phyloP scores from a whole-genome alignment of 1,140 invertebrate species.

The Parasteatoda tepidariorum region DNA sequence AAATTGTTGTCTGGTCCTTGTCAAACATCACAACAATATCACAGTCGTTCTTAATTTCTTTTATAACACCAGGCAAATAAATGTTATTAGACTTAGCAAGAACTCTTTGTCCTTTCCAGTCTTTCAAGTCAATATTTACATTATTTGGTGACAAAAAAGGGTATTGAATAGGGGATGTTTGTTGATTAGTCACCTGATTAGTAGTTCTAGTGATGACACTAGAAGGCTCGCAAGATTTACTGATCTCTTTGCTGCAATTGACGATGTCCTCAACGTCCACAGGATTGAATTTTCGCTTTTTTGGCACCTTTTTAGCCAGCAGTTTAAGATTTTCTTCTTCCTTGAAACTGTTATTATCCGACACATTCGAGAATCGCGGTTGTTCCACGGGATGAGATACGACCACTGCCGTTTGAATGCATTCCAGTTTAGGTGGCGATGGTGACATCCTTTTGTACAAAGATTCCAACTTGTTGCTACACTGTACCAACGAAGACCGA shows the following conservation, averaged over 20 bases:
- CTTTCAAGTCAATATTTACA: conserved; percentile 80
- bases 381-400: conserved; percentile 44
- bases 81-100: conserved; percentile 83
- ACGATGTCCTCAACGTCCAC: conserved; percentile 78
- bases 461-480: conserved; percentile 15
- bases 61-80: conserved; percentile 85
- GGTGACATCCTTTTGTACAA: conserved; percentile 22
- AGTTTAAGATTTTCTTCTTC: conserved; percentile 36
- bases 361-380: conserved; percentile 41
- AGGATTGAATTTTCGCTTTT: conserved; percentile 88
- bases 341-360: conserved; percentile 5
- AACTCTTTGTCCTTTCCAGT: conserved; percentile 91
- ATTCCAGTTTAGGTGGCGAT: conserved; percentile 51
- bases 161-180: conserved; percentile 30
- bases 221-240: conserved; percentile 30
- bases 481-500: background rate
- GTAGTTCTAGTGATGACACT: conserved; percentile 45
- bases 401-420: conserved; percentile 52
- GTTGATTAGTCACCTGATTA: conserved; percentile 12
- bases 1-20: conserved; percentile 74
- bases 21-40: conserved; percentile 83
- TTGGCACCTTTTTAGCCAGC: conserved; percentile 77
- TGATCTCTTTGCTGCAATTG: conserved; percentile 10
- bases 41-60: conserved; percentile 74
- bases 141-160: conserved; percentile 47